Evolutionary conservation across 2,888 invertebrate genomes (phyloP), one percentile per base, ranked within the genome.

Genomic region (Augiades crinisus): DNA sequence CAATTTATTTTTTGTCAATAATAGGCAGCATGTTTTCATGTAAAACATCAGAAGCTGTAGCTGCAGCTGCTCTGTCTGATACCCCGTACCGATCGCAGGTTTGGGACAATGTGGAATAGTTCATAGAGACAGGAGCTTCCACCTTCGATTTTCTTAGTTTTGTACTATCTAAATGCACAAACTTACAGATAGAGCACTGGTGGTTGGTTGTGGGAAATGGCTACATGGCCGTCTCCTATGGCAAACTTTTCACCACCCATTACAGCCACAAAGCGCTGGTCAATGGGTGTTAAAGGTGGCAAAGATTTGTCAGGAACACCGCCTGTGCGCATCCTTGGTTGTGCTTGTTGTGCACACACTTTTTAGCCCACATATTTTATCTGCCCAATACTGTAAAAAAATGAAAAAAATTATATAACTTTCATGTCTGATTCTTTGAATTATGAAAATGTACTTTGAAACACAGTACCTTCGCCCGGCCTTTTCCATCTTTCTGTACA

Each of bases 401-500:
- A 36, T 2, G 3, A 16, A 7, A 6, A 17, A 2, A 36, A n/a
- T 10, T 16, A 14, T 8, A 36, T 2, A 8, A 2, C 6, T 3
- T 36, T 16, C 2, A 17, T 3, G 6, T n/a, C 16, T 2, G 12
- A 3, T 12, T 4, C 3, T 14, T 7, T 34, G 2, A 14, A 8
- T 34, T 14, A n/a, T n/a, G n/a, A n/a, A n/a, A n/a, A n/a, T n/a
- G n/a, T 14, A 14, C 6, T n/a, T 5, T 13, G 3, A 14, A 5
- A 14, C 14, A 34, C 7, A 2, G 2, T 36, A 36, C 36, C 16
- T 36, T 36, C 12, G 36, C 5, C 36, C 36, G 16, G 2, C 36
- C 36, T 13, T 5, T n/a, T 14, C 36, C 36, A 36, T 54, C 47
- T 46, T 57, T 57, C 7, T 37, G 43, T 6, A 27, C 41, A 30